Evolutionary conservation across 2,113 vertebrate species (phyloP), one percentile per base, ranked within the genome.

Genomic region (Sceloporus undulatus): DNA sequence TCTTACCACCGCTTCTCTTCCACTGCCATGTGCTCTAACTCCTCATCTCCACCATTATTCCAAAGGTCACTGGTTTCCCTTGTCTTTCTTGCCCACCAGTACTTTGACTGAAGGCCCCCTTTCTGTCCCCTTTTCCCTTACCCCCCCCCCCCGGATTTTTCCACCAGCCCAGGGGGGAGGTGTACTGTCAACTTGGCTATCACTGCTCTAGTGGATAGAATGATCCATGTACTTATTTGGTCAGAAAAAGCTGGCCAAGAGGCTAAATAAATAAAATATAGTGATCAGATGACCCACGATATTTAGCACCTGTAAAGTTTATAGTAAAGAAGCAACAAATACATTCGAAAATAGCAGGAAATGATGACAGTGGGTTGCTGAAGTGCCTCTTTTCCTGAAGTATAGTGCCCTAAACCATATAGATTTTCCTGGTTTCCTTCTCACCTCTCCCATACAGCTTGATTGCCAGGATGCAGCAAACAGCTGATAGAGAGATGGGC

Each of bases 391-490:
- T 29, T 10, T 8, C 21, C 29, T 27, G 3, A 18, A 38, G 23
- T 11, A 27, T 48, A 10, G 0, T 27, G 23, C 66, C 91, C 42
- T 16, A 68, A 56, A 79, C 48, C 82, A 0, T 40, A 88, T 89
- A 73, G 84, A 84, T 42, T 0, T 0, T 71, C 75, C 59, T 59
- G 3, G 73, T 7, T 21, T 74, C 19, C 25, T 16, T 40, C 11
- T 78, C 84, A 23, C 54, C 38, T 76, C 38, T 29, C 54, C 56
- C 27, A 54, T 71, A 34, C 85, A 34, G 85, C 27, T 70, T 52
- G 29, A 86, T 68, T 70, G 94, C 90, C 90, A 84, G 88, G 42
- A 65, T 62, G 90, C 85, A 0, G 84, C 89, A 89, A 85, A 82
- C 87, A 76, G 27, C 59, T 29, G 29, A 65, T 25, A 65, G 52